Base-by-base conservation (phyloP, 2,888 invertebrate genomes). In the Agrotis clavis region DNA sequence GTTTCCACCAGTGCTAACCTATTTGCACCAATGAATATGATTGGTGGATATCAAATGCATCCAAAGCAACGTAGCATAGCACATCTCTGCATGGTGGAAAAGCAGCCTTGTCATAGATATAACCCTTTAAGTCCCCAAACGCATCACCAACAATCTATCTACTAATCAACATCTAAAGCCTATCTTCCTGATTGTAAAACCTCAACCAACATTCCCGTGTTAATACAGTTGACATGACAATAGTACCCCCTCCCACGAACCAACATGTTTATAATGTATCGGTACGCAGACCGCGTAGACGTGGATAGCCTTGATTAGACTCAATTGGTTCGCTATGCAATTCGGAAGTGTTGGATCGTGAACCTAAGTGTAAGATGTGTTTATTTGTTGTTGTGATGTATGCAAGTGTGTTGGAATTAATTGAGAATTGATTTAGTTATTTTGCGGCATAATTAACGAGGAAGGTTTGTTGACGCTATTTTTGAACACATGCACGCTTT, bases 241-340 rank as follows among this genome's bases (percentile, higher is more conserved):
- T 45, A 76, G 68, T 70, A 57, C 67, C 35, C 56, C 53, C 41
- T 35, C 48, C 62, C 69, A 70, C 59, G 57, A 21, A 21, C 64
- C 63, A 21, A 70, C 50, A 61, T 59, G 67, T 70, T 80, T 72
- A 74, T 82, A 63, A 73, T 63, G 70, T 63, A 72, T 62, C 60
- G 56, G 59, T 48, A 54, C 68, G 51, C 67, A 61, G 48, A 57
- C 35, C 66, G 60, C 69, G 66, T 70, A 77, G 71, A 80, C 68
- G 56, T 67, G 60, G 56, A 57, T 45, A 65, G 67, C 71, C 73
- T 89, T 89, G 89, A 93, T 92, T 90, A 89, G 86, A 78, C 83
- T 78, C 88, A 88, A 92, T 92, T 92, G 91, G 89, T 85, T 90
- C 82, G 88, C 89, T 89, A 89, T 87, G 83, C 87, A 89, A 90